These are phyloP conservation scores for Alosa alosa DNA, from an alignment of 2,113 vertebrate genomes.

Conservation along the genomic window DNA sequence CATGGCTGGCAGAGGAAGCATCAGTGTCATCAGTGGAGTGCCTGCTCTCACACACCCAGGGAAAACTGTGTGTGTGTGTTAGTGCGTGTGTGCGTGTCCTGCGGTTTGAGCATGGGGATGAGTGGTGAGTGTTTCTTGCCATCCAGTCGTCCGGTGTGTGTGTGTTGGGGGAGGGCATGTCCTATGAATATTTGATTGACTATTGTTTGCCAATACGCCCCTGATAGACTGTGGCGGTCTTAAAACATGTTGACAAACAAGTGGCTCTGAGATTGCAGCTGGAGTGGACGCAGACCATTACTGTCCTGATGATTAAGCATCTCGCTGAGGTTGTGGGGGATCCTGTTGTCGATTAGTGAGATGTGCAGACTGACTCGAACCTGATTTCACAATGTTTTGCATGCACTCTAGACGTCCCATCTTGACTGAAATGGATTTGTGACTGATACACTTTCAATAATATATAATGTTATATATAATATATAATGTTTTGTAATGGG, in stretches of 20 bases:
- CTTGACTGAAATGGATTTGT: not conserved
- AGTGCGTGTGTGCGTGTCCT: not conserved
- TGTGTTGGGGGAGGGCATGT: not conserved
- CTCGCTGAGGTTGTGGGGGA: not conserved
- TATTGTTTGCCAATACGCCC: not conserved
- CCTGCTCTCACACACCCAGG: not conserved
- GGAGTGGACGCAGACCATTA: not conserved
- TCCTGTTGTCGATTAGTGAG: not conserved
- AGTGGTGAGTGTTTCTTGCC: not conserved
- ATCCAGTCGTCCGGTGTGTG: not conserved
- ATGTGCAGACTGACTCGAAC: not conserved
- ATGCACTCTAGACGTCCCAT: not conserved
- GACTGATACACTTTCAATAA: not conserved
- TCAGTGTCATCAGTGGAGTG: not conserved
- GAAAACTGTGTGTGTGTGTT: not conserved
- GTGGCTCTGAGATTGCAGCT: not conserved
- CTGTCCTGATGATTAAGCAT: not conserved
- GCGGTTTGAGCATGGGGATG: not conserved
- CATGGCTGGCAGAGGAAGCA: no score
- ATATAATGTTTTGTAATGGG: not conserved
- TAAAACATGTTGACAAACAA: conserved; percentile 8
- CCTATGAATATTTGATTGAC: conserved; percentile 10
- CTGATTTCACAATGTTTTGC: not conserved
- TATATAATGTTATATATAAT: not conserved
- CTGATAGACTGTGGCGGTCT: not conserved